Conservation (phyloP, 2,113 vertebrate species). For the Gambusia holbrooki region DNA sequence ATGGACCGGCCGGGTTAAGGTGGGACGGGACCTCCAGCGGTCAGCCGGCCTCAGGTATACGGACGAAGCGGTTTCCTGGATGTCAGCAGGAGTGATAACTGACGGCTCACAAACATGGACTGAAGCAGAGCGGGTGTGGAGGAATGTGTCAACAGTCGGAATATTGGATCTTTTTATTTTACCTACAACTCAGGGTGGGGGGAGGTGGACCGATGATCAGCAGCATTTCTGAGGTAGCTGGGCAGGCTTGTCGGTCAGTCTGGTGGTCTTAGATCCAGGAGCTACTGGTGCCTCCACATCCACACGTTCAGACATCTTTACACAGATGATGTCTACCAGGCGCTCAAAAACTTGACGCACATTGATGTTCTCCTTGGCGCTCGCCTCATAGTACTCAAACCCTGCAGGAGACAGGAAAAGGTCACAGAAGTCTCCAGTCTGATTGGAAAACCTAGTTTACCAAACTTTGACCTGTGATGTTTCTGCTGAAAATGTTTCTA, state of each 20-base stretch:
- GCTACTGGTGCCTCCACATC: slow-evolving; percentile 86
- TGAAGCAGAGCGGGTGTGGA: slow-evolving; percentile 39
- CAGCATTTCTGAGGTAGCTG: slow-evolving; percentile 93
- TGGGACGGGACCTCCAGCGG: slow-evolving; percentile 1
- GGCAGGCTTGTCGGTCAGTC: slow-evolving; percentile 88
- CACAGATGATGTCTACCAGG: slow-evolving; percentile 96
- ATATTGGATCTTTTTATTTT: slow-evolving; percentile 34
- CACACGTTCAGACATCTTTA: slow-evolving; percentile 96
- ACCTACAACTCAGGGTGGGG: not conserved
- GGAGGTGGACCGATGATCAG: slow-evolving; percentile 75
- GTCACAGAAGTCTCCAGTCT: not conserved
- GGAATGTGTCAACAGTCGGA: slow-evolving; percentile 43
- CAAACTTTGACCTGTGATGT: not conserved
- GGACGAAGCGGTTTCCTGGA: not conserved
- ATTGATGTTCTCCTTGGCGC: slow-evolving; percentile 98
- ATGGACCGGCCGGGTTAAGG: not conserved
- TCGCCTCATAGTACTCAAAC: slow-evolving; percentile 97
- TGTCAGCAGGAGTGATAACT: slow-evolving; percentile 28
- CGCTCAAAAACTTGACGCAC: slow-evolving; percentile 96
- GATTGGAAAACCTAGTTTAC: not conserved
- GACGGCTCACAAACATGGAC: slow-evolving; percentile 50
- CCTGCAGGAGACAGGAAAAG: slow-evolving; percentile 74
- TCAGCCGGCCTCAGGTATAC: not conserved
- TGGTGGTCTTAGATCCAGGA: slow-evolving; percentile 84
- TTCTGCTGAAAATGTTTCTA: not conserved